Evolutionary conservation across 2,113 vertebrate genomes (phyloP).

Genomic region (Noctilio leporinus): DNA sequence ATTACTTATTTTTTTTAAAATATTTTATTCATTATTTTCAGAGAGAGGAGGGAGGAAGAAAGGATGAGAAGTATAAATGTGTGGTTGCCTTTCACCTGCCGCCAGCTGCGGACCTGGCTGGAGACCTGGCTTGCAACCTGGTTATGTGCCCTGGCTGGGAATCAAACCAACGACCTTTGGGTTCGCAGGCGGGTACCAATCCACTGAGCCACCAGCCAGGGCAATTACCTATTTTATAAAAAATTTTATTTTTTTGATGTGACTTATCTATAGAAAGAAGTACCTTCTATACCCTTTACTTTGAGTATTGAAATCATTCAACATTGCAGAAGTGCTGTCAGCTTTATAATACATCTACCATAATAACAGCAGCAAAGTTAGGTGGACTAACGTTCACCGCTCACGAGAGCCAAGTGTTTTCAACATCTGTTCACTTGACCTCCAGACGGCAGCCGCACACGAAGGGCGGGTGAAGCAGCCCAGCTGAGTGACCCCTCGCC

Average conservation of each 20-base stretch:
- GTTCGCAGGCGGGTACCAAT: no score
- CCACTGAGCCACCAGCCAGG: no score
- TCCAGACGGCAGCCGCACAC: neutral
- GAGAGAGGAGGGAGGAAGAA: no score
- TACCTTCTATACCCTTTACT: neutral
- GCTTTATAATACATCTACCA: neutral
- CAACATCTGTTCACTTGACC: no score
- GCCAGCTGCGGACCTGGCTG: no score
- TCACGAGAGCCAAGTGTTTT: neutral
- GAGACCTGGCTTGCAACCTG: no score
- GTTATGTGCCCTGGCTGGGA: no score
- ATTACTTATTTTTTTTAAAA: neutral
- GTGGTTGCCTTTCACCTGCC: no score
- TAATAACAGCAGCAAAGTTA: fast-evolving
- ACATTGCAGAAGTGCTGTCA: neutral
- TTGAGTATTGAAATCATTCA: neutral
- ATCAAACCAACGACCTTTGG: no score
- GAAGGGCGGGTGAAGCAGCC: neutral
- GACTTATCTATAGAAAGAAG: neutral
- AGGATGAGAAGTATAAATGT: no score
- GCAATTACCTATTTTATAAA: neutral
- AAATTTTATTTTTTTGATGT: neutral
- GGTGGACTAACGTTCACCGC: neutral
- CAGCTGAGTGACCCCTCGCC: fast-evolving
- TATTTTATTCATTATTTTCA: no score